Evolutionary conservation across 2,888 invertebrate genomes (phyloP).

Genomic region (Dasysyrphus albostriatus): DNA sequence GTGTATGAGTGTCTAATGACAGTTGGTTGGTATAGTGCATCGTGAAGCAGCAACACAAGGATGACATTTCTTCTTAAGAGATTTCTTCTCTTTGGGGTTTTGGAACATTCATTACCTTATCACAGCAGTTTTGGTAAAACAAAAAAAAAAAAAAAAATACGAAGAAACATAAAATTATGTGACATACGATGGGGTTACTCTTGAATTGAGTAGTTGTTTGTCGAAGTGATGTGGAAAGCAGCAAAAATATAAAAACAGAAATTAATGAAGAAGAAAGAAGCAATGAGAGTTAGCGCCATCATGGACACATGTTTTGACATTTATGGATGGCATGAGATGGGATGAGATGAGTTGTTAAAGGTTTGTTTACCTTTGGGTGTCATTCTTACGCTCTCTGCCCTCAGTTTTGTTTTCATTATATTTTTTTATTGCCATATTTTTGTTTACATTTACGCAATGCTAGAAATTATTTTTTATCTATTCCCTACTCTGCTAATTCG

Average conservation of each 20-base stretch:
- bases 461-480: slow-evolving; percentile 26
- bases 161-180: slow-evolving; percentile 53
- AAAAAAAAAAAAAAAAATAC: neutral
- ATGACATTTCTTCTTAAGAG: slow-evolving; percentile 63
- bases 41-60: slow-evolving; percentile 8
- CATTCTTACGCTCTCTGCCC: slow-evolving; percentile 29
- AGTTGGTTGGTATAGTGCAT: slow-evolving; percentile 27
- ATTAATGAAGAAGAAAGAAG: slow-evolving; percentile 29
- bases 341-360: slow-evolving; percentile 49
- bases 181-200: slow-evolving; percentile 67
- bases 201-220: slow-evolving; percentile 14
- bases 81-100: slow-evolving; percentile 51
- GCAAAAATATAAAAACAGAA: slow-evolving; percentile 15
- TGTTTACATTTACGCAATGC: slow-evolving; percentile 63
- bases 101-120: slow-evolving; percentile 46
- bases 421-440: slow-evolving; percentile 47
- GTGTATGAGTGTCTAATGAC: slow-evolving; percentile 40
- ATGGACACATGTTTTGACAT: slow-evolving; percentile 72
- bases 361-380: slow-evolving; percentile 67
- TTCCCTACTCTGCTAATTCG: slow-evolving; percentile 16
- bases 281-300: slow-evolving; percentile 55
- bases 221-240: slow-evolving; percentile 30
- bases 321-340: slow-evolving; percentile 31
- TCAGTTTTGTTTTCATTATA: slow-evolving; percentile 17
- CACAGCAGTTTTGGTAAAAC: slow-evolving; percentile 44